These are phyloP conservation scores for Napeogenes sylphis DNA, from an alignment of 2,888 invertebrate species.

Conservation along the genomic window DNA sequence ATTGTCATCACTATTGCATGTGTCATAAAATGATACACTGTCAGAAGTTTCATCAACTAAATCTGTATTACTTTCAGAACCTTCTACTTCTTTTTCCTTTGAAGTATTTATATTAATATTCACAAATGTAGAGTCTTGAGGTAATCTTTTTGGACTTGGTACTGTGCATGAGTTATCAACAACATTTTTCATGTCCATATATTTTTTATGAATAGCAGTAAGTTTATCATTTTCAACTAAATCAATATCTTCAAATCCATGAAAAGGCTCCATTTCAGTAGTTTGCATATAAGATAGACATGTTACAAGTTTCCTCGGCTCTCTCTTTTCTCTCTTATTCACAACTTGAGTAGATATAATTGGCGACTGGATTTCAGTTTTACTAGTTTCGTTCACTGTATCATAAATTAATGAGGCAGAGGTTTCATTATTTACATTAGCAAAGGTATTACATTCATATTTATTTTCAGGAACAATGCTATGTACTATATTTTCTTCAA, in stretches of 20 bases:
- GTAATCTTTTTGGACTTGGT: too few relatives aligned
- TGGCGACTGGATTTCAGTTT: constrained; percentile 11
- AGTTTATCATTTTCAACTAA: constrained; percentile 2
- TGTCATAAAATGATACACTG: constrained; percentile 56
- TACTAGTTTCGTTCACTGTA: not conserved
- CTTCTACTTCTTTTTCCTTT: constrained; percentile 1
- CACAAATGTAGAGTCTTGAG: too few relatives aligned
- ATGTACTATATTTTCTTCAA: constrained; percentile 3
- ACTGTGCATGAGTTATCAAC: not conserved
- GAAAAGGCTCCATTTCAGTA: constrained; percentile 30
- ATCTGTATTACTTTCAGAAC: constrained; percentile 4
- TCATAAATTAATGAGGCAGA: not conserved
- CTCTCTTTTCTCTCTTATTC: not conserved
- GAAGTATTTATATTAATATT: constrained; percentile 1
- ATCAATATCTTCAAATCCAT: constrained; percentile 28
- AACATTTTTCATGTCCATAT: constrained; percentile 13
- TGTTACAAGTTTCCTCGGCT: not conserved
- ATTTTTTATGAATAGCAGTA: constrained; percentile 10
- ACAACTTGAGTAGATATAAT: constrained; percentile 9
- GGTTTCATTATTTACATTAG: not conserved
- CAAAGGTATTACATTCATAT: too few relatives aligned
- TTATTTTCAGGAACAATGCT: not conserved
- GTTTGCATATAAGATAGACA: constrained; percentile 17
- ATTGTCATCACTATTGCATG: constrained; percentile 53
- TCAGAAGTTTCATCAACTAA: constrained; percentile 27